Percentiles rank a stretch among this genome's conserved stretches.
Conservation (phyloP, 2,113 vertebrate genomes). For the Eulemur macaco region DNA sequence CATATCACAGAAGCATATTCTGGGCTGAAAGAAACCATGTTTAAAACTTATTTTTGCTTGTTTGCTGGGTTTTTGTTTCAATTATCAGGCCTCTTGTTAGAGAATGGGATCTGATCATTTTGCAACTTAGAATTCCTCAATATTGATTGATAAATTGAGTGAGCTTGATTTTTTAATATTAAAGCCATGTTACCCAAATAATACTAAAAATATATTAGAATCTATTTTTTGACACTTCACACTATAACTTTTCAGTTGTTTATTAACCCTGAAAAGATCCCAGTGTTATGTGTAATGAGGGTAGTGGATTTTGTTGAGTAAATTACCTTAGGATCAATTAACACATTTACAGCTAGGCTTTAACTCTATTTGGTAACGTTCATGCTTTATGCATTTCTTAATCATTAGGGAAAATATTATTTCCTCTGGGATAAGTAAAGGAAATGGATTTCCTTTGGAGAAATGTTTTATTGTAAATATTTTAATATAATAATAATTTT, state of each 20-base stretch:
- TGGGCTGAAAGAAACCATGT: neutral
- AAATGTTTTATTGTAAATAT: neutral
- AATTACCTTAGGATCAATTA: neutral
- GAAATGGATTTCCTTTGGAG: neutral
- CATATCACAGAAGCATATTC: neutral
- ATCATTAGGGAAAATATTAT: neutral
- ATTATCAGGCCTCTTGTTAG: neutral
- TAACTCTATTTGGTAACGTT: neutral
- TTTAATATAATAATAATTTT: constrained; percentile 27
- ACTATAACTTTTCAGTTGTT: neutral
- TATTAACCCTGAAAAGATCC: neutral
- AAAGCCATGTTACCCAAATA: neutral
- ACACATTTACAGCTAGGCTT: neutral
- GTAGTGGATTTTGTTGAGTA: neutral
- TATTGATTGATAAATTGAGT: neutral
- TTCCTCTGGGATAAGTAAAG: neutral
- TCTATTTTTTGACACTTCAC: neutral
- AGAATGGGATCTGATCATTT: neutral
- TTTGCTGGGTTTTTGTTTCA: neutral
- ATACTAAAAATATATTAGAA: neutral
- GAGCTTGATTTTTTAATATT: neutral
- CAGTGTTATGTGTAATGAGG: neutral
- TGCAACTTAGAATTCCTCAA: neutral
- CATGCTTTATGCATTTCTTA: neutral
- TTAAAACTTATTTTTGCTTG: neutral